These are phyloP conservation scores for Caenorhabditis angaria DNA, from an alignment of 2,888 invertebrate species.

Conservation along the genomic window DNA sequence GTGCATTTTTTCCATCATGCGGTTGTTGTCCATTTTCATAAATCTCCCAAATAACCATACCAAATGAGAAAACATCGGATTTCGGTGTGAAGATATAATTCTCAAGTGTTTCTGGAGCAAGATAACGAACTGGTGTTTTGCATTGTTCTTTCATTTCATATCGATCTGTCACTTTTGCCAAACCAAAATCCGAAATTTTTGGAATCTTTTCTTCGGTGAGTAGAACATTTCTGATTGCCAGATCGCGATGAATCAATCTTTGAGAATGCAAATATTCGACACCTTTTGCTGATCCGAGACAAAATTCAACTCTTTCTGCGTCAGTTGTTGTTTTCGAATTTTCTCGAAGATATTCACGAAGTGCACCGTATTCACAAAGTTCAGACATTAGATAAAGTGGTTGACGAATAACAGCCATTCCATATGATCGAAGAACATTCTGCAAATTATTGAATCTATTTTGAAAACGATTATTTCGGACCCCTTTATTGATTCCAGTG, in stretches of 20 bases:
- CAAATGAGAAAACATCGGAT: constrained; percentile 37
- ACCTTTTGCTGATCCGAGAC: constrained; percentile 25
- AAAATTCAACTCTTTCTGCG: constrained; percentile 10
- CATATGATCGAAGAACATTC: constrained; percentile 13
- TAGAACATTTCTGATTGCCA: constrained; percentile 21
- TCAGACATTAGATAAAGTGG: constrained; percentile 18
- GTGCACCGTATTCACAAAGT: constrained; percentile 10
- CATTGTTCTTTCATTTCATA: constrained; percentile 18
- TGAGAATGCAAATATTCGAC: constrained; percentile 34
- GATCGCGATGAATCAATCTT: constrained; percentile 24
- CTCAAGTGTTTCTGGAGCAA: constrained; percentile 32
- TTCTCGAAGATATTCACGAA: constrained; percentile 19
- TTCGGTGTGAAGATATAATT: constrained; percentile 27
- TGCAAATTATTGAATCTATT: too few species aligned
- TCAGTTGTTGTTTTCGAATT: constrained; percentile 5
- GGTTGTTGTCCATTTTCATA: constrained; percentile 32
- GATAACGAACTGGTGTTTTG: constrained; percentile 25
- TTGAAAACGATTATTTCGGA: too few species aligned
- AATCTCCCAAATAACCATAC: constrained; percentile 40
- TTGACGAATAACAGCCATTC: constrained; percentile 13
- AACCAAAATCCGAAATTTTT: constrained; percentile 20
- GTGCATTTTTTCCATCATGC: constrained; percentile 34
- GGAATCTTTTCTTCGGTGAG: constrained; percentile 18
- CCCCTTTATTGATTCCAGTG: background rate
- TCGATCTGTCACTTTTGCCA: constrained; percentile 9